These are phyloP conservation scores for Eublepharis macularius DNA, from an alignment of 2,113 vertebrate genomes.

Conservation along the genomic window DNA sequence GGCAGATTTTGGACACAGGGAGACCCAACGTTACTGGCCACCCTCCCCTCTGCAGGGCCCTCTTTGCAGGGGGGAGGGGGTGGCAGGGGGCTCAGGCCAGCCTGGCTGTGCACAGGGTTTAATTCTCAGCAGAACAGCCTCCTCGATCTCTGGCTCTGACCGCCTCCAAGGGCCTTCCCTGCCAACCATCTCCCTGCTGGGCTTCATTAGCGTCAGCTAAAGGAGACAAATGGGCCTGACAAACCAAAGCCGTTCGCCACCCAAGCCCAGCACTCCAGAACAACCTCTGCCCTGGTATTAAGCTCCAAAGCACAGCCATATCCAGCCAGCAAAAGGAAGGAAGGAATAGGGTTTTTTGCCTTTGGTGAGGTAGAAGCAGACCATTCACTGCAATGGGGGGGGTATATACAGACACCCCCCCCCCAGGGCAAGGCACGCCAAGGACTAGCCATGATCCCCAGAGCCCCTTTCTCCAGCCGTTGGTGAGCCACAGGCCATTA, in stretches of 20 bases:
- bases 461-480: too few relatives aligned
- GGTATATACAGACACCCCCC: not conserved
- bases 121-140: not conserved
- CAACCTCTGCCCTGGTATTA: not conserved
- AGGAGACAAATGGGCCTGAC: conserved; percentile 16
- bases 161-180: not conserved
- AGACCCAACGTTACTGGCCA: too few relatives aligned
- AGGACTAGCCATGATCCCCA: too few relatives aligned
- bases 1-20: too few relatives aligned
- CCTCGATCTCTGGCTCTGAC: not conserved
- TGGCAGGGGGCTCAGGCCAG: too few relatives aligned
- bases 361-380: not conserved
- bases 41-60: not conserved
- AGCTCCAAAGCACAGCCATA: not conserved
- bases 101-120: too few relatives aligned
- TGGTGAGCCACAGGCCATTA: too few relatives aligned
- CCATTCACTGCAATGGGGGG: not conserved
- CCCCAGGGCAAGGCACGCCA: not conserved
- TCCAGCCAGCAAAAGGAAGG: not conserved
- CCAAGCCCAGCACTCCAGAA: not conserved
- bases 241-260: not conserved
- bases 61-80: not conserved
- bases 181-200: conserved; percentile 5
- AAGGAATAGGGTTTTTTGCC: not conserved
- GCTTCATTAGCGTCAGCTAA: not conserved